Base-by-base conservation (phyloP, 2,888 invertebrate species). In the Drosophila algonquin region DNA sequence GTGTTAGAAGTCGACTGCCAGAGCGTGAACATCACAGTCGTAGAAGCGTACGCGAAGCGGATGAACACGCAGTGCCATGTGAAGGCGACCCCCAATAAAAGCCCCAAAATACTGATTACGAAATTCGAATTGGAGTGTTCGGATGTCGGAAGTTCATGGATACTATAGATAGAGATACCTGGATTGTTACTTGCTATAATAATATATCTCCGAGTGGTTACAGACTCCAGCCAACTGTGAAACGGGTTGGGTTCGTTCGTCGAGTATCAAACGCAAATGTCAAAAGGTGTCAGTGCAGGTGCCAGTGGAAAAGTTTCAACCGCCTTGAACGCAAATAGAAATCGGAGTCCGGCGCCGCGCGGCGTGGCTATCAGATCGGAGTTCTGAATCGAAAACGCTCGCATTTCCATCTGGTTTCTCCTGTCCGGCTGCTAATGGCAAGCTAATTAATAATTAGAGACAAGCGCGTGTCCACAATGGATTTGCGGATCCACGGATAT, bases 391-490 rank as follows among this genome's bases (percentile, higher is more conserved):
- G 5, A 57, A 56, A 46, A 50, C 18, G 21, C 30, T 53, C 53
- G 50, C 51, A 64, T 58, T 56, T 51, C 51, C 51, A 67, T 51
- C 45, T 69, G 60, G 59, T 58, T 57, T 63, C 52, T 71, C 53
- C 65, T 40, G 7, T 6, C 7, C n/a, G 6, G 35, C 47, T 62
- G 63, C 77, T 76, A 63, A 87, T 75, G 59, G 30, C 68, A 60
- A 63, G 70, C 76, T 85, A 87, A 83, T 85, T 84, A 77, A 79
- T 40, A 40, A 84, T 79, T 84, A 84, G 79, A 65, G 53, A 55
- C 52, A 35, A 79, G 84, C 87, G 80, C 75, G 82, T 81, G 87
- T 84, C 69, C 46, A 35, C 52, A 40, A 40, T 40, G 40, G n/a
- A 7, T 40, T 40, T 14, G 40, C 40, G 2, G 14, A n/a, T 14